Base-by-base conservation (phyloP, 2,113 vertebrate genomes). In the Paraplagusia blochii region DNA sequence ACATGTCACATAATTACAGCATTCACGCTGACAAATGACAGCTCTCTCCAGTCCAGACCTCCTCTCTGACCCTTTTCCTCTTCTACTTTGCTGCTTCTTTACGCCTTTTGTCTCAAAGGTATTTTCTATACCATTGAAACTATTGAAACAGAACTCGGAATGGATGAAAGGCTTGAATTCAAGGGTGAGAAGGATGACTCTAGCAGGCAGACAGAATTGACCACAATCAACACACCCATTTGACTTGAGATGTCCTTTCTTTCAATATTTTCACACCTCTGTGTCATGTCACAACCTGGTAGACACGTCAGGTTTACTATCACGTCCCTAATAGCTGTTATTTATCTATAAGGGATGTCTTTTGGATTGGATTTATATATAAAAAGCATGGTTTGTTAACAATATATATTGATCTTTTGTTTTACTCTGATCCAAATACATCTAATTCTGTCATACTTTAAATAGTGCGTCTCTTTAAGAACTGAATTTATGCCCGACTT, bases 1-100 rank as follows among this genome's bases (percentile, higher is more conserved):
- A 11, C 57, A 35, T 44, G 42, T 61, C 52, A 66, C 58, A 68
- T 66, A 69, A 66, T 76, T 78, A 66, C 33, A 63, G 46, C 13
- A 58, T 44, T 53, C 53, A 50, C 49, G 33, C 12, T 66, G 65
- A 60, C 13, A 53, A 72, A 68, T 69, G 43, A 47, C 60, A 58
- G 11, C 52, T 18, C 60, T 53, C 59, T 56, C 47, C 47, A 53
- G 11, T 12, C 15, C 38, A 11, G 42, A 15, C 11, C 10, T 47
- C 18, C 55, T 40, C 36, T 18, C 15, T 18, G 9, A 14, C 44
- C 35, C 11, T 16, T 13, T 5, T n/a, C 19, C 9, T 13, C 42
- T 15, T 7, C 38, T 8, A 11, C 38, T 11, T 17, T 29, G 35
- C 8, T n/a, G 0, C 13, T 35, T 18, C 9, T 51, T 9, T 54